Evolutionary conservation across 1,140 invertebrate genomes (phyloP), one percentile per base, ranked within the genome.

Genomic region (Ladona fulva): DNA sequence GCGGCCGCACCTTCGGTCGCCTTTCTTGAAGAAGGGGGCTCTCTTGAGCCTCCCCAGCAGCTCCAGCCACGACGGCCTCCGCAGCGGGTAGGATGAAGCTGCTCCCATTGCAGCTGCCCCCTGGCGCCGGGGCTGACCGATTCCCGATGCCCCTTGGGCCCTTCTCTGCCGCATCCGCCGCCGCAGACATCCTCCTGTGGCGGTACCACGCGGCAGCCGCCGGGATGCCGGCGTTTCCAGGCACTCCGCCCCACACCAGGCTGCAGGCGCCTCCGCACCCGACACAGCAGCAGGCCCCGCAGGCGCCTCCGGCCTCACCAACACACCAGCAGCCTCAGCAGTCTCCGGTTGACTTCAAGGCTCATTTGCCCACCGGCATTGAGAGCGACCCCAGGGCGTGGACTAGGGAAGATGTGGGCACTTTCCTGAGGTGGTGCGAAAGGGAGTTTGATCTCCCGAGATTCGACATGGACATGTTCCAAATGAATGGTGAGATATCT

Each of bases 381-480:
- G 94, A 94, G 7, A 91, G 92, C 80, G 95, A 97, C 87, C 96
- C 96, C 14, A 88, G 95, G 81, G 84, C 93, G 19, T 98, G 96
- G 96, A 92, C 91, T 29, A 90, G 95, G 80, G 95, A 97, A 80
- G 95, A 98, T 83, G 96, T 98, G 0, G 87, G 89, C 14, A 88
- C 92, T 24, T 98, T 97, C 86, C 86, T 98, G 37, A 91, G 93
- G 81, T 97, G 96, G 92, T 95, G 95, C 79, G 94, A 96, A 84
- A 88, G 94, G 73, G 96, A 97, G 85, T 98, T 96, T 83, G 95
- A 97, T 83, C 86, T 98, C 77, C 95, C 95, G 22, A 90, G 92
- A 78, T 93, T 98, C 82, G 94, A 97, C 83, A 92, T 95, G 89
- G 95, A 97, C 82, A 91, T 95, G 86, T 97, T 98, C 85, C 95